phyloP scores from a whole-genome alignment of 2,797 vertebrate genomes.

The Protonibea diacanthus region DNA sequence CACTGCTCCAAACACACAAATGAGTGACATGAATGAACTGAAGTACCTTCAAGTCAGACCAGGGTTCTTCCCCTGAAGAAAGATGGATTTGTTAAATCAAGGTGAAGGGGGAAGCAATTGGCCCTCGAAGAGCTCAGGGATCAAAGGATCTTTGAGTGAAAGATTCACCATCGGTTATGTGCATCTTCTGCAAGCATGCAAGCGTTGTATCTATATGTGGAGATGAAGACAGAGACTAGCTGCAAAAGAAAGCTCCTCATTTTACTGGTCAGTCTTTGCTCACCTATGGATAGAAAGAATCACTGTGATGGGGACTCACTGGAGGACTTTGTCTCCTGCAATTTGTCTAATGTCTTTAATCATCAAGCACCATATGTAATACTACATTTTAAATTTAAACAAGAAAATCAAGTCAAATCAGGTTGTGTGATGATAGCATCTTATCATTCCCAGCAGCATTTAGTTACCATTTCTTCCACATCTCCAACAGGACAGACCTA shows the following conservation, averaged over 20 bases:
- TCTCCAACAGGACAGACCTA: neutral
- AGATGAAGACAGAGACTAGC: neutral
- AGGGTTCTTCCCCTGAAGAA: neutral
- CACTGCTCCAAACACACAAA: neutral
- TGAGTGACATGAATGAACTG: neutral
- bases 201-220: neutral
- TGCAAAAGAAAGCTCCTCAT: neutral
- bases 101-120: neutral
- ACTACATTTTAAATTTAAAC: neutral
- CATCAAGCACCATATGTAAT: neutral
- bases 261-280: neutral
- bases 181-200: neutral
- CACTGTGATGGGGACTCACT: neutral
- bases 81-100: neutral
- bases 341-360: neutral
- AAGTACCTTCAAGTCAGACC: neutral
- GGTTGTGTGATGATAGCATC: neutral
- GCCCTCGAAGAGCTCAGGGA: neutral
- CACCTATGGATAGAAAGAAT: neutral
- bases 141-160: neutral
- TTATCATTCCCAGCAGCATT: neutral
- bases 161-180: neutral
- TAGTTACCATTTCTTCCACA: neutral
- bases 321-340: neutral
- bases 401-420: neutral